A percentile compares a stretch with the other conserved stretches of the same genome.
These are phyloP conservation scores for Diplolepis rosae DNA, from an alignment of 2,888 invertebrate genomes.

Conservation along the genomic window DNA sequence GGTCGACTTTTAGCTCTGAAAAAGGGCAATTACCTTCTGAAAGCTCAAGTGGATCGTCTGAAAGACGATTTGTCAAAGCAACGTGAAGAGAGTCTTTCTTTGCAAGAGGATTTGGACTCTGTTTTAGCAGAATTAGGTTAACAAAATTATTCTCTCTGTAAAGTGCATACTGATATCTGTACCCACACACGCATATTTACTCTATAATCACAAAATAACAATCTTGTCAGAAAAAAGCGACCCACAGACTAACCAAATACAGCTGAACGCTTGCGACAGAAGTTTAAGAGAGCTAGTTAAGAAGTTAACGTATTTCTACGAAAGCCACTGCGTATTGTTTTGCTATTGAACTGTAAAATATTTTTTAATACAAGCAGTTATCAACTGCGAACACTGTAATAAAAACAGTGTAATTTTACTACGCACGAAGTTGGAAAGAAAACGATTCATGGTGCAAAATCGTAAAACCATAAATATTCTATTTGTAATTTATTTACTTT, in stretches of 20 bases:
- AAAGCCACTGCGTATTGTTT: constrained; percentile 41
- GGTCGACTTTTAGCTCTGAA: constrained; percentile 86
- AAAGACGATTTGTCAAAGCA: constrained; percentile 91
- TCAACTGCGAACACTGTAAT: too few species aligned
- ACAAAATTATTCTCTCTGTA: constrained; percentile 33
- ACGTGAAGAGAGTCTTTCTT: constrained; percentile 83
- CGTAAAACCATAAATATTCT: not conserved
- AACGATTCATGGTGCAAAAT: too few species aligned
- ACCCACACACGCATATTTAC: constrained; percentile 45
- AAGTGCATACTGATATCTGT: constrained; percentile 38
- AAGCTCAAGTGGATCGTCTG: constrained; percentile 90
- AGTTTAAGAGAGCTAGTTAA: not conserved
- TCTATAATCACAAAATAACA: constrained; percentile 27
- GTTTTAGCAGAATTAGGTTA: constrained; percentile 90
- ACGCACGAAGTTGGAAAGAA: not conserved
- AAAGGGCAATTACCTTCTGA: constrained; percentile 90
- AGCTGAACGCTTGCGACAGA: not conserved
- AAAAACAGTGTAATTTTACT: constrained; percentile 23
- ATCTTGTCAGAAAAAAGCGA: not conserved
- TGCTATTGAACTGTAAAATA: constrained; percentile 63
- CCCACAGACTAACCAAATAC: not conserved
- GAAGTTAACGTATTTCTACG: constrained; percentile 5
- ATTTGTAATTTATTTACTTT: not conserved
- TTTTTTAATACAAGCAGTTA: constrained; percentile 66
- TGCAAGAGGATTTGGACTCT: constrained; percentile 90